Base-by-base conservation (phyloP, 2,888 invertebrate species). In the Ophioninae sp. region DNA sequence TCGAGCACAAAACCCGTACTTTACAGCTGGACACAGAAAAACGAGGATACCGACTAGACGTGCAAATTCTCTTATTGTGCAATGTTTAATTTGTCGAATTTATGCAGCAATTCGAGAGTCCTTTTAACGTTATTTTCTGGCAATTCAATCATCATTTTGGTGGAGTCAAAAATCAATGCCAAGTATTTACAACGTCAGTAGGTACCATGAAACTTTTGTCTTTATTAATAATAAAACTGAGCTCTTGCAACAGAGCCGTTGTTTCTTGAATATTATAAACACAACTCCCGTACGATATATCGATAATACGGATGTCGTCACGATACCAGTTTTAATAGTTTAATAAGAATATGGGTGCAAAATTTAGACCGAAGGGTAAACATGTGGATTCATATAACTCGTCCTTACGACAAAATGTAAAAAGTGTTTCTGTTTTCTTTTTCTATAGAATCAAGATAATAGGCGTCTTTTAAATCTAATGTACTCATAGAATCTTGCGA, bases 341-440 rank as follows among this genome's bases (percentile, higher is more conserved):
- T 88, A 6, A 88, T 87, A 57, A 88, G 88, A 7, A 86, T 62
- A 65, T 76, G 2, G 88, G 88, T 10, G 87, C 87, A 10, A 84
- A 84, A 61, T 82, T 86, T 2, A 89, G 62, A 6, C 88, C 88
- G 74, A 88, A 88, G 6, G 88, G 88, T 7, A 88, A 30, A 56
- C 83, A 84, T 23, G 67, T 84, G 79, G 86, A 89, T 69, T 88
- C 85, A 82, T 82, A 88, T 0, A 87, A 13, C 37, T 17, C 59
- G 1, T 44, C 79, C 10, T 73, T 30, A 79, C 86, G 87, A 3
- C 50, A 7, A 79, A 88, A 89, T 64, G 85, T 76, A 7, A 88
- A 78, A 81, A 81, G 87, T 83, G n/a, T 88, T 89, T 72, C 85
- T 81, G 79, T 86, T 68, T 17, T 39, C 10, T 3, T 69, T 8